These are phyloP conservation scores for Heloderma charlesbogerti DNA, from an alignment of 2,113 vertebrate species.

Conservation along the genomic window DNA sequence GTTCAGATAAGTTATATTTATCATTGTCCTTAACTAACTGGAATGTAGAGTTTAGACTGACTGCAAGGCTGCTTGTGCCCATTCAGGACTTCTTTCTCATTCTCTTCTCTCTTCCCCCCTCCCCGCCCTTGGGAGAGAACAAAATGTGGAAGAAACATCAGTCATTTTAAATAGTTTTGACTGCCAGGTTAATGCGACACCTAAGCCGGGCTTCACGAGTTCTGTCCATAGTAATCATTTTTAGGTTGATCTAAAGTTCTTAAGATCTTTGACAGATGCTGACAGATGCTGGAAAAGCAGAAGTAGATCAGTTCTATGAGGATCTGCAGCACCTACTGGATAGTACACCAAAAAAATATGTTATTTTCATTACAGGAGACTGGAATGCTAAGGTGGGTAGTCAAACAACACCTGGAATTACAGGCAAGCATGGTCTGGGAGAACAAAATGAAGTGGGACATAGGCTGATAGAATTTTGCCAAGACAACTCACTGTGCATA, in stretches of 20 bases:
- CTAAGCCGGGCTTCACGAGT: constrained; percentile 57
- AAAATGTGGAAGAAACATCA: constrained; percentile 62
- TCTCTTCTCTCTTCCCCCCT: neutral
- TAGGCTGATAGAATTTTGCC: too few relatives aligned
- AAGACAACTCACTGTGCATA: too few relatives aligned
- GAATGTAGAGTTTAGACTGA: neutral
- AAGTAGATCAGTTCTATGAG: too few relatives aligned
- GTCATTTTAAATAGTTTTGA: constrained; percentile 74
- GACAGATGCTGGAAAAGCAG: too few relatives aligned
- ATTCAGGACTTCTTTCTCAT: fast-evolving
- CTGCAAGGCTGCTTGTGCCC: neutral
- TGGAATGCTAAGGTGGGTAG: too few relatives aligned
- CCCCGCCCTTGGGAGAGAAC: constrained; percentile 32
- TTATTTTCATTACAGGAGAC: too few relatives aligned
- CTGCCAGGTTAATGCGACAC: constrained; percentile 64
- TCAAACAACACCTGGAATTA: too few relatives aligned
- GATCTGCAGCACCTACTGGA: too few relatives aligned
- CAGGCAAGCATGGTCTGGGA: too few relatives aligned
- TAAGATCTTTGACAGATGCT: too few relatives aligned
- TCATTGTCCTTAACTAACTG: constrained; percentile 17
- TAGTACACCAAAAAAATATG: too few relatives aligned
- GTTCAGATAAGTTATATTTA: neutral
- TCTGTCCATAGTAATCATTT: constrained; percentile 64
- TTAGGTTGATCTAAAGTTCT: constrained; percentile 72
- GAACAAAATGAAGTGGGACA: too few relatives aligned